These are phyloP conservation scores for Phrynosoma blainvillii DNA, from an alignment of 2,113 vertebrate species.

Conservation along the genomic window DNA sequence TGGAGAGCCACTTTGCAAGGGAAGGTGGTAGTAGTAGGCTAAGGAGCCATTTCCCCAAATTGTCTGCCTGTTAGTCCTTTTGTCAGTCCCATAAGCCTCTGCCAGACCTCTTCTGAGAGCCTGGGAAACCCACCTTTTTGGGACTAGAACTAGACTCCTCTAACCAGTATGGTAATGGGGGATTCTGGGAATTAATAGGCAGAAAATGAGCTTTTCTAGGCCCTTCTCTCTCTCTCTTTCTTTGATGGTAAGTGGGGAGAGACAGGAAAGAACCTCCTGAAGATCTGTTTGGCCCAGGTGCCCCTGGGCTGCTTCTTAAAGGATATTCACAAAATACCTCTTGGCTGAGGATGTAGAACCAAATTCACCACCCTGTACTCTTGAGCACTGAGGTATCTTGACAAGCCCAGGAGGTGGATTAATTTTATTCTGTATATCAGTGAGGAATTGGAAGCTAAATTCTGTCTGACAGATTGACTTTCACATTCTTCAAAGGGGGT, in stretches of 20 bases:
- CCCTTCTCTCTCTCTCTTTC: too few species aligned
- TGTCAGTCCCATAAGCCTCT: neutral
- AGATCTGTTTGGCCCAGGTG: neutral
- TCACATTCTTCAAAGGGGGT: neutral
- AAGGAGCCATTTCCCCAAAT: neutral
- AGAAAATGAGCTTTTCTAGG: too few species aligned
- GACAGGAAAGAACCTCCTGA: neutral
- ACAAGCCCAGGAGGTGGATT: neutral
- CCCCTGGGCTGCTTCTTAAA: neutral
- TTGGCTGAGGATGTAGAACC: neutral
- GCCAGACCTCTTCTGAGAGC: neutral
- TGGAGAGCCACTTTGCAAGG: neutral
- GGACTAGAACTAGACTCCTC: too few species aligned
- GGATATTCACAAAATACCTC: neutral
- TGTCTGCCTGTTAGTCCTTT: neutral
- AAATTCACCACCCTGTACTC: neutral
- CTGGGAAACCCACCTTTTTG: too few species aligned
- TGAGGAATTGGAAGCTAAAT: neutral
- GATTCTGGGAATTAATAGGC: too few species aligned
- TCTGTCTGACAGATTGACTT: neutral
- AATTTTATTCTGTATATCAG: neutral
- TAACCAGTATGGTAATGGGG: too few species aligned
- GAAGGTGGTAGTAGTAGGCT: neutral
- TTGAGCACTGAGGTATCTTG: neutral
- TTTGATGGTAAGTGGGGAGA: too few species aligned